Evolutionary conservation across 2,113 vertebrate species (phyloP).

Genomic region (Ondatra zibethicus): DNA sequence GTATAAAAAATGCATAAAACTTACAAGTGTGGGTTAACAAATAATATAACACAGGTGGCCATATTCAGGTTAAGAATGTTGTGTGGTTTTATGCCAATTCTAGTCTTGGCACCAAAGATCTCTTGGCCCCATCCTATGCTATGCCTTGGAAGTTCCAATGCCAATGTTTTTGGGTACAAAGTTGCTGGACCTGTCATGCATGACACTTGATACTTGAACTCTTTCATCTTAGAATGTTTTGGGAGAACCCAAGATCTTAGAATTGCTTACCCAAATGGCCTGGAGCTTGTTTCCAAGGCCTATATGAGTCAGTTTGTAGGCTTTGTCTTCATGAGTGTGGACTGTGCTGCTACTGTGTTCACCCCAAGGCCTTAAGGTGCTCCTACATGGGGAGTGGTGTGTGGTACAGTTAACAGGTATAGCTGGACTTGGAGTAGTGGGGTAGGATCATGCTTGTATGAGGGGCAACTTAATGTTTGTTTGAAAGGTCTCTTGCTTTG

Average conservation of each 20-base stretch:
- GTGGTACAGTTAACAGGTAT: neutral
- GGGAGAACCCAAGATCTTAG: neutral
- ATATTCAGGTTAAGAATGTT: neutral
- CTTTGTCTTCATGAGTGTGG: neutral
- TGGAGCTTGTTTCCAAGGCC: neutral
- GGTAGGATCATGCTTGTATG: neutral
- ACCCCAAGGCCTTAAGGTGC: neutral
- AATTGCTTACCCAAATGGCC: neutral
- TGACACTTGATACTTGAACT: neutral
- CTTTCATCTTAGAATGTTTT: neutral
- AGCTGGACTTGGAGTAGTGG: neutral
- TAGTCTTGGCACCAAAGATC: neutral
- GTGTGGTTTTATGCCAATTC: neutral
- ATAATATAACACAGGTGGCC: neutral
- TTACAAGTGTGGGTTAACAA: neutral
- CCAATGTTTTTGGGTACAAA: neutral
- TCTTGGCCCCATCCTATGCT: neutral
- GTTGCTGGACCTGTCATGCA: neutral
- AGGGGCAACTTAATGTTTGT: neutral
- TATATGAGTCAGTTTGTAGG: neutral
- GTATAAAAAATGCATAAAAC: constrained; percentile 25
- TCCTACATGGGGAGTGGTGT: neutral
- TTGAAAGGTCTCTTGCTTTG: neutral
- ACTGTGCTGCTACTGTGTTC: neutral
- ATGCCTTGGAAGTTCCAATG: neutral